Base-by-base conservation (phyloP, 1,140 invertebrate genomes). In the Wiebesia pumilae region DNA sequence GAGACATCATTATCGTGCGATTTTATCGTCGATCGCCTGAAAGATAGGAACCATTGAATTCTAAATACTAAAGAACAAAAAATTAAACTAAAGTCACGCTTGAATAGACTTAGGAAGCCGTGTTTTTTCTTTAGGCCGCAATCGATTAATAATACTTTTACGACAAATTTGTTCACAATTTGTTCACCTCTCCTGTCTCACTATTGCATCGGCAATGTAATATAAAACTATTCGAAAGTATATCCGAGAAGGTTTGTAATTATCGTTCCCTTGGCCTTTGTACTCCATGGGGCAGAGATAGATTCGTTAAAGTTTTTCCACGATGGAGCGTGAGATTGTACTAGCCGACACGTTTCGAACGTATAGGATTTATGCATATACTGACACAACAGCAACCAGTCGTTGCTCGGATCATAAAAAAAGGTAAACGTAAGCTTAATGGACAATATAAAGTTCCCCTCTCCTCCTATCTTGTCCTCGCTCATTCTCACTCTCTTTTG, bases 261-360 rank as follows among this genome's bases (percentile, higher is more conserved):
- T 71, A 71, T 54, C 40, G 21, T 54, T 62, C 14, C 21, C 0
- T 27, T 35, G 27, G 65, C 21, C 43, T 83, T 83, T 73, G 43
- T 73, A 43, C 40, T 71, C 65, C 40, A 47, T 33, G n/a, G 10
- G 77, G 24, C 10, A 51, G 21, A 71, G 16, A n/a, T 30, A 35
- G 35, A 84, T 27, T 84, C 12, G 65, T 84, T 78, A 84, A 65
- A 77, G 33, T 84, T 77, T 78, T 84, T 84, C 33, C 51, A 40
- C 19, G 3, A 84, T 65, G 47, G 83, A 54, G 51, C 73, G 54
- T 84, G 73, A 84, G 83, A 78, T 33, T 33, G 81, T 54, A 43
- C 73, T 62, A n/a, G 30, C 47, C 27, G 24, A 9, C 27, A 3
- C 30, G 30, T 14, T 14, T 35, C 30, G 30, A 71, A 62, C 21